These are phyloP conservation scores for Eulithis prunata DNA, from an alignment of 2,888 invertebrate species.

Conservation along the genomic window DNA sequence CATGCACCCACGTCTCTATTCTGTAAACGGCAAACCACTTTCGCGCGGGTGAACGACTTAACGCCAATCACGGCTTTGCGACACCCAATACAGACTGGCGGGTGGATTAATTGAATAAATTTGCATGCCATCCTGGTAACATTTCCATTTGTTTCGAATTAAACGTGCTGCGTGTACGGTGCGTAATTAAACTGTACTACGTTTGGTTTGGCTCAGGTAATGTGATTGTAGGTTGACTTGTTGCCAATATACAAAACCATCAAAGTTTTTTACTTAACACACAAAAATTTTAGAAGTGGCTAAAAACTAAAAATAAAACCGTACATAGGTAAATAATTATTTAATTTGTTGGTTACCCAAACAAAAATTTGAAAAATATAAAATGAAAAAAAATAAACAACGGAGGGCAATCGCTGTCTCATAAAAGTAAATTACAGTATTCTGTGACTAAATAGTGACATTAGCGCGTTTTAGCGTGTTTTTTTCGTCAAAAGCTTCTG, in stretches of 20 bases:
- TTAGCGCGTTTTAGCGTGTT: too few relatives aligned
- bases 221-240: slow-evolving; percentile 7
- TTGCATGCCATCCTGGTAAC: slow-evolving; percentile 76
- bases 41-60: slow-evolving; percentile 70
- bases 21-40: slow-evolving; percentile 68
- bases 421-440: too few relatives aligned
- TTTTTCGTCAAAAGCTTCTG: too few relatives aligned
- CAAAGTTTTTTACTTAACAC: neutral
- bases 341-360: too few relatives aligned
- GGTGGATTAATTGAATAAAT: slow-evolving; percentile 82
- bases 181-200: slow-evolving; percentile 40
- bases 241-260: neutral
- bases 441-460: too few relatives aligned
- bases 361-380: too few relatives aligned
- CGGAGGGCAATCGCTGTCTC: too few relatives aligned
- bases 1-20: slow-evolving; percentile 64
- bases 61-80: slow-evolving; percentile 79
- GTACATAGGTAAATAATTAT: too few relatives aligned
- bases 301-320: neutral
- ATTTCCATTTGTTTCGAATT: slow-evolving; percentile 80
- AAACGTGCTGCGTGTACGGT: slow-evolving; percentile 51
- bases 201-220: slow-evolving; percentile 17
- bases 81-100: slow-evolving; percentile 77
- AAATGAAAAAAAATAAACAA: too few relatives aligned
- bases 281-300: too few relatives aligned